These are phyloP conservation scores for Chromis chromis DNA, from an alignment of 2,797 vertebrate species.

Conservation along the genomic window DNA sequence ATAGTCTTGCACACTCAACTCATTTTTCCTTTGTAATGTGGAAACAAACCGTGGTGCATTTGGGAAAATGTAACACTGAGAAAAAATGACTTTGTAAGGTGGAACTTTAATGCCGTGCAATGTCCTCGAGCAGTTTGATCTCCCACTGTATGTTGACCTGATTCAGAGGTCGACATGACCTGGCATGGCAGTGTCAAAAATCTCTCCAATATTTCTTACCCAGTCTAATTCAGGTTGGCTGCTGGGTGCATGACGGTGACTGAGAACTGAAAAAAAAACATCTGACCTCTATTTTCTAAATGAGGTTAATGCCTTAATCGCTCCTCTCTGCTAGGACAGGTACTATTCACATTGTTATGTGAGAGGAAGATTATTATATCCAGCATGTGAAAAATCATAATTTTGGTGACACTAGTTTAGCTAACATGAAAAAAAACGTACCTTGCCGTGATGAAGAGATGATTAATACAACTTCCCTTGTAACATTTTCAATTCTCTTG, in stretches of 20 bases:
- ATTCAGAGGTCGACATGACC: slow-evolving; percentile 22
- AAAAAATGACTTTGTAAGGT: neutral
- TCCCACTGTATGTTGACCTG: slow-evolving; percentile 48
- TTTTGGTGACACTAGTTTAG: neutral
- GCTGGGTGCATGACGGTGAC: slow-evolving; percentile 9
- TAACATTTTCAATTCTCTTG: neutral
- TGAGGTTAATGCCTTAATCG: slow-evolving; percentile 62
- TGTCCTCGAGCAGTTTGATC: slow-evolving; percentile 27
- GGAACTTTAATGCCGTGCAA: neutral
- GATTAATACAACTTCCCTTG: neutral
- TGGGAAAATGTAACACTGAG: neutral
- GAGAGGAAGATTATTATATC: slow-evolving; percentile 25
- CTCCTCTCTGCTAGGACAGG: slow-evolving; percentile 9
- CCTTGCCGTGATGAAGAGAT: neutral
- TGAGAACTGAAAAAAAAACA: slow-evolving; percentile 42
- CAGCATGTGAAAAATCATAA: neutral
- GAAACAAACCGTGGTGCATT: neutral
- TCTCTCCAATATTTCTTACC: slow-evolving; percentile 10
- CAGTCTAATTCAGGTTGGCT: slow-evolving; percentile 25
- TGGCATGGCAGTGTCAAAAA: slow-evolving; percentile 24
- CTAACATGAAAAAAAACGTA: neutral
- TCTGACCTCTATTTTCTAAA: slow-evolving; percentile 58
- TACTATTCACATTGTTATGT: slow-evolving; percentile 21
- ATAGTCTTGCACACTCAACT: neutral
- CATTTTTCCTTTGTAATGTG: neutral